phyloP scores from a whole-genome alignment of 2,113 vertebrate species.

The Silurus meridionalis region DNA sequence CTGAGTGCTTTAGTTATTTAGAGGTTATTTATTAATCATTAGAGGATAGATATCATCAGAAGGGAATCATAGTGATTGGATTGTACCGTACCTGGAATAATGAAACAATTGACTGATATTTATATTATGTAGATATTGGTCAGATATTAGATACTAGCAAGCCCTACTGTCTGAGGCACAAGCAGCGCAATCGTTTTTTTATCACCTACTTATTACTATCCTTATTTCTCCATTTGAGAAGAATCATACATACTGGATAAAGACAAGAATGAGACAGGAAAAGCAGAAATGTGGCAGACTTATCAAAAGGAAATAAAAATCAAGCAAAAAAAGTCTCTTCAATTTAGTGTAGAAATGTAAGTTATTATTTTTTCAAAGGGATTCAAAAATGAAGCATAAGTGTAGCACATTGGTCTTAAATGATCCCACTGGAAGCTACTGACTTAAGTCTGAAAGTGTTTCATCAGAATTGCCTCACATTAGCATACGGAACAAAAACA shows the following conservation, averaged over 20 bases:
- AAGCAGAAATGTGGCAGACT: background rate
- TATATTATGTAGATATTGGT: background rate
- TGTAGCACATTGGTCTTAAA: background rate
- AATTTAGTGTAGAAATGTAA: background rate
- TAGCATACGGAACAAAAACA: background rate
- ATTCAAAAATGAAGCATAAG: background rate
- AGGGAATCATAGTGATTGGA: background rate
- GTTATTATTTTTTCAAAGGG: background rate
- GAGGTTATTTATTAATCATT: slow-evolving; percentile 10
- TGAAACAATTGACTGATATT: background rate
- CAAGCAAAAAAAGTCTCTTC: background rate
- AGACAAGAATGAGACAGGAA: background rate
- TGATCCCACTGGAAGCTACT: background rate
- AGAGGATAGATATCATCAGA: background rate
- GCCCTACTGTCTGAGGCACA: background rate
- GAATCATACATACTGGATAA: background rate
- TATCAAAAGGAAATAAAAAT: background rate
- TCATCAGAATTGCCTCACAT: background rate
- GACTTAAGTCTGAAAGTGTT: background rate
- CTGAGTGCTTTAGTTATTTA: slow-evolving; percentile 12
- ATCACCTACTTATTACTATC: background rate
- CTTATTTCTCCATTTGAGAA: background rate
- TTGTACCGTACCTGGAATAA: background rate
- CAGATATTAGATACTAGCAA: background rate
- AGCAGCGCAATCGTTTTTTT: background rate